Base-by-base conservation (phyloP, 2,113 vertebrate genomes). In the Notarius quadriscutis region DNA sequence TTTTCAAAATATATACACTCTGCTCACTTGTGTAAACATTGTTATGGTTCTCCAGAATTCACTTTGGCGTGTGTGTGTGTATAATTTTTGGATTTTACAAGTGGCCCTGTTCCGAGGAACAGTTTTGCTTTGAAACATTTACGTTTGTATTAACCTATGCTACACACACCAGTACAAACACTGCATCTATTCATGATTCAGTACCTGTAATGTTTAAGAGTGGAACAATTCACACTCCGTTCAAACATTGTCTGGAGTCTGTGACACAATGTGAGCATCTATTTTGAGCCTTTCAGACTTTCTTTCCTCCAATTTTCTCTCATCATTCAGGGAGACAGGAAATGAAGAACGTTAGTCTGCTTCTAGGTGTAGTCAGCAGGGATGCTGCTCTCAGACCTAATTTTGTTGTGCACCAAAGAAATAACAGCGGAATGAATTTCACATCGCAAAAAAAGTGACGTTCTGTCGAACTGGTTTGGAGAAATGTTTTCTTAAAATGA, bases 401-500 rank as follows among this genome's bases (percentile, higher is more conserved):
- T 89, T 74, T 83, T 82, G 79, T 87, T 88, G 85, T 84, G 48
- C 60, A 60, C 69, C 81, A 84, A 60, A 63, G 62, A 58, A 81
- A 30, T 80, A 58, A 10, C 41, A 25, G 25, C 57, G 22, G 85
- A 81, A 86, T 86, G 58, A 84, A 84, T 78, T 88, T 87, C 58
- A 71, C 67, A 88, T 84, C 82, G 41, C 1, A 15, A 34, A 82
- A 82, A 65, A n/a, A 34, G 55, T 77, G 81, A 62, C 12, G 80
- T 60, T 90, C 87, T 83, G 81, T 71, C 78, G 62, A 51, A 55
- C 25, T 12, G 41, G 27, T 67, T 72, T 22, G 15, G 77, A 87
- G 75, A 82, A 84, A 85, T 87, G 83, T 87, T 88, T 41, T 88
- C 55, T 88, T 88, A 81, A 67, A 48, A 87, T 91, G 53, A 87